Percentiles rank a stretch among this genome's conserved stretches.
Evolutionary conservation across 2,797 vertebrate species (phyloP).

Genomic region (Sebastes alutus): DNA sequence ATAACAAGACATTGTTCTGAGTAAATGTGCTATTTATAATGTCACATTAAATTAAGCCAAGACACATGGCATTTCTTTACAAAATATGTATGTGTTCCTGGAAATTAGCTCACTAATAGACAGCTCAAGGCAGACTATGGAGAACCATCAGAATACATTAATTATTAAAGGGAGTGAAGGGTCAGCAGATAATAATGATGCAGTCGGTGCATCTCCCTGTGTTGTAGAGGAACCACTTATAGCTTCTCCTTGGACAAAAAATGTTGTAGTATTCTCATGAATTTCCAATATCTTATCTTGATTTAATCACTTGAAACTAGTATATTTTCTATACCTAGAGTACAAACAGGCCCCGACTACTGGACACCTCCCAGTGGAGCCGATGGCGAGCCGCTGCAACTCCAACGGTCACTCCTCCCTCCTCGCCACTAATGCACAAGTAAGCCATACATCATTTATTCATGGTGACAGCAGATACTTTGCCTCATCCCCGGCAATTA

Average conservation of each 20-base stretch:
- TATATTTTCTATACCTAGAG: neutral
- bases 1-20: neutral
- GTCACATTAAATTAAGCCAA: constrained; percentile 10
- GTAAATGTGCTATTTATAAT: constrained; percentile 3
- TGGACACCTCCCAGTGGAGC: neutral
- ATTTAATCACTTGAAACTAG: constrained; percentile 15
- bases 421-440: constrained; percentile 61
- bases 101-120: constrained; percentile 61
- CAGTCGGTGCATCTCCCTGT: constrained; percentile 45
- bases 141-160: constrained; percentile 68
- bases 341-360: neutral
- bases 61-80: constrained; percentile 16
- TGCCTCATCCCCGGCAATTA: constrained; percentile 78
- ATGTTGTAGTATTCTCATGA: constrained; percentile 5
- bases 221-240: constrained; percentile 55
- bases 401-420: constrained; percentile 46
- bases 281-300: constrained; percentile 1
- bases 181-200: constrained; percentile 62
- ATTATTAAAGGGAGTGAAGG: constrained; percentile 76
- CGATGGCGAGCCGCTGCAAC: constrained; percentile 1
- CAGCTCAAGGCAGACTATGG: constrained; percentile 57
- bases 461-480: constrained; percentile 72
- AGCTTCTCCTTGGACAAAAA: neutral
- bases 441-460: constrained; percentile 80
- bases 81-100: constrained; percentile 44